These are phyloP conservation scores for Copsychus sechellarum DNA, from an alignment of 2,113 vertebrate species.

Conservation along the genomic window DNA sequence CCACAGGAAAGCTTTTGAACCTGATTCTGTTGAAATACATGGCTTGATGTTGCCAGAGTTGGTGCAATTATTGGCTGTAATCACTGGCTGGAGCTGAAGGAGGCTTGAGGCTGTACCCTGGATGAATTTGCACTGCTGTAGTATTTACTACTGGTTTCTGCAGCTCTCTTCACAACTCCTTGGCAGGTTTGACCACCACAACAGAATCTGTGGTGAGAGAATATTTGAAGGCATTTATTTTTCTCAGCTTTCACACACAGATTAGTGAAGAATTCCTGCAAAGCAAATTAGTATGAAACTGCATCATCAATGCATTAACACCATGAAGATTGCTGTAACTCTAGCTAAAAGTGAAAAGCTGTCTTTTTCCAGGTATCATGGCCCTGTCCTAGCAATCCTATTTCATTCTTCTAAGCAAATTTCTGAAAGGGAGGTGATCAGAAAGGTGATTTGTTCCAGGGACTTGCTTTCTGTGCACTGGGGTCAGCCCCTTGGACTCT, in stretches of 20 bases:
- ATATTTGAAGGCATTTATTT: background rate
- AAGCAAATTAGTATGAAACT: background rate
- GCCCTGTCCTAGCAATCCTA: background rate
- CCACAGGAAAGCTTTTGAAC: background rate
- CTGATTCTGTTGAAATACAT: background rate
- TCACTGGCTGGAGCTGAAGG: background rate
- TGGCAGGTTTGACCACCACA: background rate
- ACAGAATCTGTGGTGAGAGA: background rate
- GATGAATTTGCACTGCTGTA: background rate
- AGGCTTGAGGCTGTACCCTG: background rate
- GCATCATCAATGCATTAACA: background rate
- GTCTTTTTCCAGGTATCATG: background rate
- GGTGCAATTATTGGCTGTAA: background rate
- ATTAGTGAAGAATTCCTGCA: background rate
- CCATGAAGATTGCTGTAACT: background rate
- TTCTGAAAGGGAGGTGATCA: background rate
- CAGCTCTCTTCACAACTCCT: background rate
- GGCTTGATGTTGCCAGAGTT: background rate
- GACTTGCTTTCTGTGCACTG: fast-evolving
- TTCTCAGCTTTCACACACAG: background rate
- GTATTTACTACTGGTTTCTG: background rate
- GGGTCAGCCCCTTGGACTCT: fast-evolving
- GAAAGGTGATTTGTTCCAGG: background rate
- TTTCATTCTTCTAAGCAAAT: background rate
- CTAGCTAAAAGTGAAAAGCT: background rate